Conservation (phyloP, 2,797 vertebrate genomes). For the Danio aesculapii region DNA sequence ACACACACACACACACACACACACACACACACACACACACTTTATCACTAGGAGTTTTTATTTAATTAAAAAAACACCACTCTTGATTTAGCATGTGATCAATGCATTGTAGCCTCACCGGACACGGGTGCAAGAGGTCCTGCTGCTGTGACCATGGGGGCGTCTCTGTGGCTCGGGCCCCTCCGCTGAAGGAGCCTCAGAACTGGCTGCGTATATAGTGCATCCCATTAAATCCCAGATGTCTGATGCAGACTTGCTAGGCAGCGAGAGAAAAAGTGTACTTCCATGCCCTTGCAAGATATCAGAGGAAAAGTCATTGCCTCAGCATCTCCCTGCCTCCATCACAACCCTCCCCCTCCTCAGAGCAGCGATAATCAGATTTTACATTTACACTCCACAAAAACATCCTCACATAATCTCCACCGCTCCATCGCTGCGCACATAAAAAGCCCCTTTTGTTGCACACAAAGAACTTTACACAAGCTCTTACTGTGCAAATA, state of each 20-base stretch:
- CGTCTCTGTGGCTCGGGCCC: conserved; percentile 73
- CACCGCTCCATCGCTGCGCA: conserved; percentile 71
- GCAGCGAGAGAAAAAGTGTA: conserved; percentile 64
- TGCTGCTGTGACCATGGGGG: conserved; percentile 46
- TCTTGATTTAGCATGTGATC: not conserved
- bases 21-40: not conserved
- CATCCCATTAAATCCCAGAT: conserved; percentile 80
- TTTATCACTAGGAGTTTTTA: not conserved
- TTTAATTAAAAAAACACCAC: not conserved
- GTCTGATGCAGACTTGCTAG: conserved; percentile 61
- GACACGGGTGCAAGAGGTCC: conserved; percentile 37
- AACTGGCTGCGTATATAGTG: conserved; percentile 81
- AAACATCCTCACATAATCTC: conserved; percentile 77
- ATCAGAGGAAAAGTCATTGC: conserved; percentile 73
- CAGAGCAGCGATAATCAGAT: conserved; percentile 75
- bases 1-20: not conserved
- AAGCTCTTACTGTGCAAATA: conserved; percentile 43
- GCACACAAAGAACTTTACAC: conserved; percentile 59
- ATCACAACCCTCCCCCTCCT: conserved; percentile 57
- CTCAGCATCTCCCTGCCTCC: conserved; percentile 76
- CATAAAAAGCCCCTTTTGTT: conserved; percentile 42
- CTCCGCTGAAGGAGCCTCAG: conserved; percentile 79
- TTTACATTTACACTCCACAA: conserved; percentile 79
- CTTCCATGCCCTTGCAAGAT: conserved; percentile 66
- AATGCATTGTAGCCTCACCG: conserved; percentile 55